Base-by-base conservation (phyloP, 1,140 invertebrate species). In the Neodiprion fabricii region DNA sequence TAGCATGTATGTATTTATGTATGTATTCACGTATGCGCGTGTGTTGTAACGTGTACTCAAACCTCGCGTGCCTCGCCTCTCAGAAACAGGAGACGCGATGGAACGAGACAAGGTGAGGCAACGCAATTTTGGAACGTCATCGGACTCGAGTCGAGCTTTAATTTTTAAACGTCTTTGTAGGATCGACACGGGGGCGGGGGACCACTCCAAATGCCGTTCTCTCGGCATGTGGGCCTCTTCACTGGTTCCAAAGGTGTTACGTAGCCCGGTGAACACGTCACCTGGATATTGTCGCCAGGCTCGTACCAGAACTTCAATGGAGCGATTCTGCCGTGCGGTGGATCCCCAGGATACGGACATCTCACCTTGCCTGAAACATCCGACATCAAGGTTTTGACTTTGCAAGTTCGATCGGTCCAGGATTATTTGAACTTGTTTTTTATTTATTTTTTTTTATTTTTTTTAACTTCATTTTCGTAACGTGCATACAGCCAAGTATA, bases 281-380 rank as follows among this genome's bases (percentile, higher is more conserved):
- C 92, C 79, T 92, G 92, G 71, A 95, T 88, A 73, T 91, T 91
- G 81, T 95, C 93, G 10, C 93, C 94, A 28, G 94, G 92, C 82
- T 94, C 93, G 84, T 95, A 95, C 84, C 92, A 91, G 82, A 94
- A 94, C 80, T 95, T 94, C n/a, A 93, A 87, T 8, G 94, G 94
- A 1, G 90, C 90, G 77, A 94, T 91, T 74, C 91, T 87, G 1
- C 94, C 94, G 78, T 94, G 92, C 40, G 91, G 89, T 61, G 93
- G 94, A 81, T 94, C 92, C 12, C 94, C 93, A 1, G 93, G 91
- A 85, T 94, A 94, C 17, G 92, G 91, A 82, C 94, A 95, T 79
- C 92, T 89, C n/a, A 92, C 90, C 88, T 93, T 93, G 88, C 94
- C 94, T 95, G 82, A 12, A 84, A 80, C 48, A 72, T 72, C 74